These are phyloP conservation scores for Gadopsis marmoratus DNA, from an alignment of 2,797 vertebrate genomes.

Conservation along the genomic window DNA sequence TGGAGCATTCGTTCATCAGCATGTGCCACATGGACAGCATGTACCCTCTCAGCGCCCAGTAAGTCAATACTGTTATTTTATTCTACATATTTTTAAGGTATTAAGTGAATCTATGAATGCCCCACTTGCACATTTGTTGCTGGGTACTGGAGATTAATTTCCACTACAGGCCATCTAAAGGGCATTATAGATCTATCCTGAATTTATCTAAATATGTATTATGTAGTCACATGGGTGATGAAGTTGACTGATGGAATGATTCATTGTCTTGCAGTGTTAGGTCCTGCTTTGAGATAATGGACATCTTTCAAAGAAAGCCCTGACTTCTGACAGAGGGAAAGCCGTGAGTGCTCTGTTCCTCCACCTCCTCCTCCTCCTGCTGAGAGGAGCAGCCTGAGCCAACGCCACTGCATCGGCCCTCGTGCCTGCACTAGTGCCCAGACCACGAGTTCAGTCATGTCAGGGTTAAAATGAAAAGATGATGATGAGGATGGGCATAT, in stretches of 20 bases:
- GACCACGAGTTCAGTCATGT: not conserved
- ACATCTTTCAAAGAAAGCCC: not conserved
- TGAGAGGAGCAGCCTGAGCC: not conserved
- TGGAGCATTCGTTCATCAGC: conserved; percentile 12
- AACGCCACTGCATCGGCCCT: not conserved
- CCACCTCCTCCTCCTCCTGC: not conserved
- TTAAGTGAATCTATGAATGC: not conserved
- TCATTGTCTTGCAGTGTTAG: not conserved
- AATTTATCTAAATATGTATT: not conserved
- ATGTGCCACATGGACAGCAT: not conserved
- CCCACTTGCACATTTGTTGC: too few relatives aligned
- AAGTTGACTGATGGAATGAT: not conserved
- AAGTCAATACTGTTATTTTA: conserved; percentile 6
- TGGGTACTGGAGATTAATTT: not conserved
- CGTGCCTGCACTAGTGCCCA: not conserved
- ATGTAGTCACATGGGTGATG: not conserved
- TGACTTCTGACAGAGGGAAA: not conserved
- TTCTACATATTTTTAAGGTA: not conserved
- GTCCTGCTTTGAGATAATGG: not conserved
- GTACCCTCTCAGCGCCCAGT: not conserved
- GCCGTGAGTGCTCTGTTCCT: not conserved
- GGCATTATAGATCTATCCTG: not conserved
- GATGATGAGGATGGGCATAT: not conserved
- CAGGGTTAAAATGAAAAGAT: not conserved
- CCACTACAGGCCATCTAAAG: not conserved